Evolutionary conservation across 2,797 vertebrate species (phyloP), one percentile per base, ranked within the genome.

Genomic region (Emydoidea blandingii): DNA sequence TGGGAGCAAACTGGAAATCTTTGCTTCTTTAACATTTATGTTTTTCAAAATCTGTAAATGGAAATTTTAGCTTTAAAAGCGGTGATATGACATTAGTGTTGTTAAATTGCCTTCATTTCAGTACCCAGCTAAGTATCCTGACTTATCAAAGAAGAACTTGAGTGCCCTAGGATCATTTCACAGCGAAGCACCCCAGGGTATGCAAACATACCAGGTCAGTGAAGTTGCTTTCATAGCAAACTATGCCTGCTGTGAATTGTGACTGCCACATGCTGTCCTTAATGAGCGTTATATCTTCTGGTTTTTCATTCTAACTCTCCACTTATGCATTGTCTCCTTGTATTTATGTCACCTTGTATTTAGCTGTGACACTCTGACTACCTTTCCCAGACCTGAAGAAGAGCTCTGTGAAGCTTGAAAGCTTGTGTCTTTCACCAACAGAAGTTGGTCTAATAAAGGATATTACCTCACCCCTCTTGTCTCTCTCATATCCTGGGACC

Each of bases 191-290:
- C 98, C 97, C 1, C 96, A 91, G 83, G 98, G 98, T 80, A 76
- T 96, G 47, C 98, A 98, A 65, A 95, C 96, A 88, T 98, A 98
- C 82, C 98, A 98, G 98, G 98, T 98, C 34, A 76, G 97, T 94
- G 41, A 56, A 14, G 18, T 9, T 74, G 6, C 80, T 23, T 95
- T 89, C 89, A 62, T 47, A 88, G 79, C 56, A 50, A 11, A 49
- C 53, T 76, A 34, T 52, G 41, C 41, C 34, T 62, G 16, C 6
- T 53, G 16, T 84, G 16, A 59, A 83, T 44, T 56, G 34, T 52
- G 27, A 72, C 78, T 85, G 41, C 57, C 76, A 89, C 21, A 89
- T 27, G 83, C 16, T 9, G 14, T 81, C 49, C 74, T 80, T 47
- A 79, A 85, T 85, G 10, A 85, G 5, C 59, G 31, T 81, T 86